These are phyloP conservation scores for Dicyrtoma fusca DNA, from an alignment of 2,888 invertebrate genomes.

Conservation along the genomic window DNA sequence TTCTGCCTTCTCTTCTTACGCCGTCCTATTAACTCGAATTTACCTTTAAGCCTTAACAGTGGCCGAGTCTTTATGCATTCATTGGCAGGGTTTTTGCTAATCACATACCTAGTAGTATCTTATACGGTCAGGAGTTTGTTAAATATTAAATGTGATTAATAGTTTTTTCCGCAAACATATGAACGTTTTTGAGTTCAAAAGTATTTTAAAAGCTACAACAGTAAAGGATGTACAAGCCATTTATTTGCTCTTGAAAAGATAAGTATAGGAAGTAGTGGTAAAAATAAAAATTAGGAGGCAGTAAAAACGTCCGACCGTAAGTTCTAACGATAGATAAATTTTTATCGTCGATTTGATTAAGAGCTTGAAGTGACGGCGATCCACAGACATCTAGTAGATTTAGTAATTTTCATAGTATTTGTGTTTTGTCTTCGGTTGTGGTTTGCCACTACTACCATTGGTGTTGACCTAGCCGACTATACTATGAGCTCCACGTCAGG, in stretches of 20 bases:
- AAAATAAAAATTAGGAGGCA: neutral
- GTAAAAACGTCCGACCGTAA: neutral
- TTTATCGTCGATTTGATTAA: neutral
- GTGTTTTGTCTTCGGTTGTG: constrained; percentile 34
- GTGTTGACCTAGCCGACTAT: constrained; percentile 16
- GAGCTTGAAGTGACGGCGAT: constrained; percentile 25
- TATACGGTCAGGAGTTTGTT: no score
- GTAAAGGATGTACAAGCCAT: neutral
- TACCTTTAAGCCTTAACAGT: neutral
- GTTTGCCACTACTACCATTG: constrained; percentile 8
- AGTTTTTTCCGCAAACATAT: neutral
- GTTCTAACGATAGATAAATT: no score
- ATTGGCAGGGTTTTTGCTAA: no score
- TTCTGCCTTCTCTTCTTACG: neutral
- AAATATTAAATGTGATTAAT: no score
- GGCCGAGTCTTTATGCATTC: neutral
- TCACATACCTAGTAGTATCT: no score
- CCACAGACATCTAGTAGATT: constrained; percentile 18
- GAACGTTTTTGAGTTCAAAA: neutral
- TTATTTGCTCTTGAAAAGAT: neutral
- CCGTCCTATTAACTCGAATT: neutral
- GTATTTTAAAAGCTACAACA: neutral
- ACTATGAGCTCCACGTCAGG: constrained; percentile 35
- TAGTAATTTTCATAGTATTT: constrained; percentile 31
- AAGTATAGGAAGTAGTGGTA: neutral